A percentile compares a stretch with the other conserved stretches of the same genome.
These are phyloP conservation scores for Porites lutea DNA, from an alignment of 64 coral and sea anemone genomes.

Conservation along the genomic window DNA sequence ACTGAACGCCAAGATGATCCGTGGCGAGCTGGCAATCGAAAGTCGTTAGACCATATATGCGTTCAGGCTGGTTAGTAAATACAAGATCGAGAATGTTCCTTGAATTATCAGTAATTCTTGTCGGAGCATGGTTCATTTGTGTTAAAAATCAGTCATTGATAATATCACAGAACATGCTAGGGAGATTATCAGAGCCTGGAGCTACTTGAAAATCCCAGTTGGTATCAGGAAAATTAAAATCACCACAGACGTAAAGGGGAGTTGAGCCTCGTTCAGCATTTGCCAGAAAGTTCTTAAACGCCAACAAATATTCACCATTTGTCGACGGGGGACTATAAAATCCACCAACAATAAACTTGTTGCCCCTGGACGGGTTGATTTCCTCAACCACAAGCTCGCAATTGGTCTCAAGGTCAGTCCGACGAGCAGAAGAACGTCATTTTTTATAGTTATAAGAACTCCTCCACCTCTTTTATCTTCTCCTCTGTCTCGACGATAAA, in stretches of 20 bases:
- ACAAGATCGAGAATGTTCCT: slow-evolving; percentile 51
- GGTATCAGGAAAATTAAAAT: slow-evolving; percentile 50
- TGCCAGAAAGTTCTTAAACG: not conserved
- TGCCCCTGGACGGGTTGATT: not conserved
- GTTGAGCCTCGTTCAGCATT: not conserved
- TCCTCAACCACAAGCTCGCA: slow-evolving; percentile 17
- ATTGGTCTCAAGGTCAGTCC: not conserved
- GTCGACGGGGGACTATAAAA: slow-evolving; percentile 24
- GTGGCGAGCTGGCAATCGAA: slow-evolving; percentile 45
- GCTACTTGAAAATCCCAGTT: slow-evolving; percentile 49
- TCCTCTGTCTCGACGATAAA: slow-evolving; percentile 36
- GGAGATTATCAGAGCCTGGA: slow-evolving; percentile 27
- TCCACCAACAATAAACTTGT: slow-evolving; percentile 15
- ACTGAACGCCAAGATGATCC: slow-evolving; percentile 37
- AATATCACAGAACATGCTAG: slow-evolving; percentile 54
- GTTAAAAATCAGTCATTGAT: slow-evolving; percentile 54
- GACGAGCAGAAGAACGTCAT: not conserved
- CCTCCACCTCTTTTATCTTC: slow-evolving; percentile 25
- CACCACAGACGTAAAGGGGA: slow-evolving; percentile 30
- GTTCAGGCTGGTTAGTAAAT: slow-evolving; percentile 51
- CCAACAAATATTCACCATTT: slow-evolving; percentile 4
- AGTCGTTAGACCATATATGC: slow-evolving; percentile 24
- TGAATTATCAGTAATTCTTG: slow-evolving; percentile 50
- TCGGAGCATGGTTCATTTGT: slow-evolving; percentile 43
- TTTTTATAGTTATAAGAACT: slow-evolving; percentile 21